phyloP scores from a whole-genome alignment of 2,797 vertebrate genomes.

The Podarcis siculus region DNA sequence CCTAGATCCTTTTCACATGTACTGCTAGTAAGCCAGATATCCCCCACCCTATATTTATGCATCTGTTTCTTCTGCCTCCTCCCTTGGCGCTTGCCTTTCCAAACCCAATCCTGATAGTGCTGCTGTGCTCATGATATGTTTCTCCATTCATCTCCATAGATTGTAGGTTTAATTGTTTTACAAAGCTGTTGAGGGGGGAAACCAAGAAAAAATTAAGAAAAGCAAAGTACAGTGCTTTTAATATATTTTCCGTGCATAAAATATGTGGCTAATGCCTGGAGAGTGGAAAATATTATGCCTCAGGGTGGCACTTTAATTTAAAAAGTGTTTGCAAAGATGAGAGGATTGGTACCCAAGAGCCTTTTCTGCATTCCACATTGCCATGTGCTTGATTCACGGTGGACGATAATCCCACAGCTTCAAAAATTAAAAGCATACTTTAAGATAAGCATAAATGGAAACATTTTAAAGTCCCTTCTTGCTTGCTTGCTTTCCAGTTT shows the following conservation, averaged over 20 bases:
- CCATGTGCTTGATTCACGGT: slow-evolving; percentile 21
- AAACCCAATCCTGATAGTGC: too few relatives aligned
- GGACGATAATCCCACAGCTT: not conserved
- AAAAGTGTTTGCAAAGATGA: slow-evolving; percentile 5
- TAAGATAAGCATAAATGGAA: not conserved
- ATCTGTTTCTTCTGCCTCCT: not conserved
- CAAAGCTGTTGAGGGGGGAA: not conserved
- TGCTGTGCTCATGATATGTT: too few relatives aligned
- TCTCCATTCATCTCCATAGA: too few relatives aligned
- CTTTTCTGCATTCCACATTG: slow-evolving; percentile 43
- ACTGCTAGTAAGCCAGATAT: too few relatives aligned
- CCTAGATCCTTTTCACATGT: too few relatives aligned
- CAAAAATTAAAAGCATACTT: slow-evolving; percentile 10
- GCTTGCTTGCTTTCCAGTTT: not conserved
- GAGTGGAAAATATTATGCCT: slow-evolving; percentile 55
- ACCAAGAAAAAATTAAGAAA: not conserved
- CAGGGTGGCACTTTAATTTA: slow-evolving; percentile 46
- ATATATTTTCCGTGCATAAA: slow-evolving; percentile 28
- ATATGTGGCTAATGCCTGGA: slow-evolving; percentile 42
- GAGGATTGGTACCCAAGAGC: slow-evolving; percentile 14
- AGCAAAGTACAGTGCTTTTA: not conserved
- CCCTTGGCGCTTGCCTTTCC: too few relatives aligned
- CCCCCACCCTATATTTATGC: too few relatives aligned
- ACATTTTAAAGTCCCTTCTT: not conserved
- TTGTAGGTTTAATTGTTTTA: slow-evolving; percentile 22